Evolutionary conservation across 1,140 invertebrate species (phyloP).

Genomic region (fruit fly (Drosophila melanogaster)): DNA sequence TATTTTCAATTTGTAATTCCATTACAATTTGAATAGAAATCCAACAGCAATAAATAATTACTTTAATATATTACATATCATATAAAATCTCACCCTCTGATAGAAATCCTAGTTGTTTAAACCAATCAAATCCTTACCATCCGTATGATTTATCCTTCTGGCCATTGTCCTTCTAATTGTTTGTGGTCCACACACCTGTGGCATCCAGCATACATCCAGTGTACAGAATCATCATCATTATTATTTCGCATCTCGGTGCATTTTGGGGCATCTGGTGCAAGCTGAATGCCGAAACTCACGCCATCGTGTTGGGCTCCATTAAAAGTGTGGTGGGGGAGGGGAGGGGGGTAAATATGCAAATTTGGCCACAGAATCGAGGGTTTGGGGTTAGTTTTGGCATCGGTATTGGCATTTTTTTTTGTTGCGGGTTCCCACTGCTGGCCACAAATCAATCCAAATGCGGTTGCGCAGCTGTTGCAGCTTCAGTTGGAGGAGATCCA

Average conservation of each 20-base stretch:
- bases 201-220: not conserved
- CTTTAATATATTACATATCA: too few species aligned
- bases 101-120: not conserved
- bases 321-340: too few species aligned
- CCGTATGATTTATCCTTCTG: not conserved
- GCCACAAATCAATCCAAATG: slow-evolving; percentile 84
- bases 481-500: slow-evolving; percentile 34
- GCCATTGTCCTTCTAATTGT: not conserved
- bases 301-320: slow-evolving; percentile 61
- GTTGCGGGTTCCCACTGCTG: slow-evolving; percentile 40
- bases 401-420: slow-evolving; percentile 10
- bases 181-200: slow-evolving; percentile 13
- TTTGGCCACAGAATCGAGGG: slow-evolving; percentile 11
- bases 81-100: too few species aligned
- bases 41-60: too few species aligned
- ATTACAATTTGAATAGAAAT: too few species aligned
- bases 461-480: slow-evolving; percentile 79
- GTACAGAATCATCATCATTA: slow-evolving; percentile 13
- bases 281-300: not conserved
- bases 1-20: too few species aligned
- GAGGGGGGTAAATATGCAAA: slow-evolving; percentile 53
- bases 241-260: slow-evolving; percentile 8
- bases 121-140: not conserved
- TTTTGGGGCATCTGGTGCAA: slow-evolving; percentile 18
- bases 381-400: slow-evolving; percentile 34